A percentile compares a stretch with the other conserved stretches of the same genome.
These are phyloP conservation scores for Archaeoteleia sp. DNA, from an alignment of 2,888 invertebrate species.

Conservation along the genomic window DNA sequence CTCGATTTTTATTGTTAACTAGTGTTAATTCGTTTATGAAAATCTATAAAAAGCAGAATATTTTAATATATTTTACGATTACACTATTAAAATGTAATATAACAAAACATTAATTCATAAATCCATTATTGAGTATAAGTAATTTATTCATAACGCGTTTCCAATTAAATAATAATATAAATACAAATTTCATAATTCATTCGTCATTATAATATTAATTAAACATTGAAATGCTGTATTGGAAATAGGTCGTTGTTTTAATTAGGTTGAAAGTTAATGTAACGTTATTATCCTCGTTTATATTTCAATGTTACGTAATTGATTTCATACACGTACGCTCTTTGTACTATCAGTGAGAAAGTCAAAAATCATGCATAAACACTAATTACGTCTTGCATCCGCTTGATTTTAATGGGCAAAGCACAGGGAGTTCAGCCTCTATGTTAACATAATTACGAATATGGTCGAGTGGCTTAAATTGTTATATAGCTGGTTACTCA, in stretches of 20 bases:
- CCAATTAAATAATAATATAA: too few species aligned
- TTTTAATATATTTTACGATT: too few species aligned
- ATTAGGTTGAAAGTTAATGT: too few species aligned
- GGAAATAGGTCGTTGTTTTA: not conserved
- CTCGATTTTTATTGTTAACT: too few species aligned
- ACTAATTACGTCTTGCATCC: slow-evolving; percentile 26
- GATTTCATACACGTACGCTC: slow-evolving; percentile 11
- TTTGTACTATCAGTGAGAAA: slow-evolving; percentile 23
- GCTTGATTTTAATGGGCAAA: slow-evolving; percentile 29
- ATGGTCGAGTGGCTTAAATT: slow-evolving; percentile 26
- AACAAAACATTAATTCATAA: too few species aligned
- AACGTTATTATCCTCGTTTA: not conserved
- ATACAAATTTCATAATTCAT: too few species aligned
- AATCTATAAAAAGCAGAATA: too few species aligned
- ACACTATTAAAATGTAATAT: too few species aligned
- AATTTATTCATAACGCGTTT: too few species aligned
- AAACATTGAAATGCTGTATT: not conserved
- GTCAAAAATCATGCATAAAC: slow-evolving; percentile 32
- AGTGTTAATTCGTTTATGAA: too few species aligned
- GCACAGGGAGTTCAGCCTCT: slow-evolving; percentile 21
- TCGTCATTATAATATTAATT: too few species aligned
- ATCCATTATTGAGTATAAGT: too few species aligned
- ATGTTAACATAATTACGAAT: slow-evolving; percentile 30
- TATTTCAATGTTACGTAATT: slow-evolving; percentile 3
- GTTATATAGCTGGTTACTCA: slow-evolving; percentile 12